These are phyloP conservation scores for Motacilla alba DNA, from an alignment of 2,113 vertebrate species.

Conservation along the genomic window DNA sequence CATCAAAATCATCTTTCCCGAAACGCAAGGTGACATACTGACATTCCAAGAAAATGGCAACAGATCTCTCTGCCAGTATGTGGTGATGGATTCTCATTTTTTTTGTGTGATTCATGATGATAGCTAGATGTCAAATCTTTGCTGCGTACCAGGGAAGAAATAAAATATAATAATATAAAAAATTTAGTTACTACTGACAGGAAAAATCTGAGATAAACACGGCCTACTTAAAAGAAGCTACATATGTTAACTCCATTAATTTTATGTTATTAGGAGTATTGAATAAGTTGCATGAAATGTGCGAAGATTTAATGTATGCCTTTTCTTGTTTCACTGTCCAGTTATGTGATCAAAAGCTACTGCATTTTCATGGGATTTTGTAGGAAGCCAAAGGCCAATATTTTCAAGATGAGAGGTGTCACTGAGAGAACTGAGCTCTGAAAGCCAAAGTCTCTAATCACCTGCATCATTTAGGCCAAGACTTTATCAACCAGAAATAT, in stretches of 20 bases:
- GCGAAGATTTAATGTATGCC: background rate
- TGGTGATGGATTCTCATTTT: background rate
- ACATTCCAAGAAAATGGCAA: background rate
- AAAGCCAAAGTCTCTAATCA: background rate
- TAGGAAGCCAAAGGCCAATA: background rate
- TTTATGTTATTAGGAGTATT: background rate
- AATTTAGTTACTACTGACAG: background rate
- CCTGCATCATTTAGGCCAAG: background rate
- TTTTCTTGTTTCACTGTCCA: background rate
- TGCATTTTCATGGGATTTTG: background rate
- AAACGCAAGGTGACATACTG: background rate
- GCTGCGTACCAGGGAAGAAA: background rate
- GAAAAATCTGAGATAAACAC: background rate
- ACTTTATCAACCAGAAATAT: background rate
- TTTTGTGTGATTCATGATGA: background rate
- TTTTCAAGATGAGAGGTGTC: background rate
- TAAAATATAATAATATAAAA: background rate
- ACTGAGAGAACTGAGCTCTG: background rate
- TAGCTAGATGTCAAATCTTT: background rate
- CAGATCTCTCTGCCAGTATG: background rate
- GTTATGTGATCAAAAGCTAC: background rate
- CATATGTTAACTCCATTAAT: background rate
- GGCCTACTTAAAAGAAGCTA: background rate
- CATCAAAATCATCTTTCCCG: background rate
- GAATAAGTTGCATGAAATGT: background rate